These are phyloP conservation scores for Syngnathus typhle DNA, from an alignment of 2,113 vertebrate species.

Conservation along the genomic window DNA sequence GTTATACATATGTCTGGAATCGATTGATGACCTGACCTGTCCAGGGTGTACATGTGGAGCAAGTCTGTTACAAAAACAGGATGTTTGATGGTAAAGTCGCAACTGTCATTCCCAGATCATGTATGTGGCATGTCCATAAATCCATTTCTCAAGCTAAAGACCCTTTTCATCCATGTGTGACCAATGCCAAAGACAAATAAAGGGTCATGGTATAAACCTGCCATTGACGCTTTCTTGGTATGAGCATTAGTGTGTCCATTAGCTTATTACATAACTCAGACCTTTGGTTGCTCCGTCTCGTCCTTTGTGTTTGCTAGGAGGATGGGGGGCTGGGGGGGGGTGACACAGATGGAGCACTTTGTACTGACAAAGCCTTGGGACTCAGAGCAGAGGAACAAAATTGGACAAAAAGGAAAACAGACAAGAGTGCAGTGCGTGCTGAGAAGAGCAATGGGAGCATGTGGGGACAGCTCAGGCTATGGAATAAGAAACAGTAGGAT, in stretches of 20 bases:
- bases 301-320: constrained; percentile 24
- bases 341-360: constrained; percentile 41
- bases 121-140: not conserved
- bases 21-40: too few relatives aligned
- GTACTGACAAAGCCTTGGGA: constrained; percentile 28
- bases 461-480: constrained; percentile 20
- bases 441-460: not conserved
- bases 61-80: too few relatives aligned
- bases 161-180: constrained; percentile 37
- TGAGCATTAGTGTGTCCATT: constrained; percentile 47
- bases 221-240: constrained; percentile 38
- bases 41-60: too few relatives aligned
- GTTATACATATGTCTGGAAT: too few relatives aligned
- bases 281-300: constrained; percentile 23
- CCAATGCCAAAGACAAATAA: constrained; percentile 34
- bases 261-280: constrained; percentile 57
- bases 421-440: constrained; percentile 24
- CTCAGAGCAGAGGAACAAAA: not conserved
- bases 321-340: constrained; percentile 1
- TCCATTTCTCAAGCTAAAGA: constrained; percentile 14
- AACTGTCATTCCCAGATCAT: not conserved
- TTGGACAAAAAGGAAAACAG: constrained; percentile 45
- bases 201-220: constrained; percentile 38
- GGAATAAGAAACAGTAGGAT: constrained; percentile 8
- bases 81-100: too few relatives aligned